These are phyloP conservation scores for Aptenodytes patagonicus DNA, from an alignment of 2,113 vertebrate species.

Conservation along the genomic window DNA sequence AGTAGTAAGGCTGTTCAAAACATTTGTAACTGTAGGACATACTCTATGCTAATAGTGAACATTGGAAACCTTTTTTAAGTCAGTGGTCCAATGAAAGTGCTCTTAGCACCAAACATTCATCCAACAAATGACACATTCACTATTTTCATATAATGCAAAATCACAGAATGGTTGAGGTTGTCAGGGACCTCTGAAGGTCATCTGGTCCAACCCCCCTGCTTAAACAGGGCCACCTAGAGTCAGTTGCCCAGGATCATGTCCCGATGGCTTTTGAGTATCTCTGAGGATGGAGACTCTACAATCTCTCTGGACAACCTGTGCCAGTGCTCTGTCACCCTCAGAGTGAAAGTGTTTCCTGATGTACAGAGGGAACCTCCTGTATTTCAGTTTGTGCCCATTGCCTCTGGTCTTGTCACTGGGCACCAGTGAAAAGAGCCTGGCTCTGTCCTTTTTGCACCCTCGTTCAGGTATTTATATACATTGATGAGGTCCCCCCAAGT, in stretches of 20 bases:
- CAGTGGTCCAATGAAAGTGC: not conserved
- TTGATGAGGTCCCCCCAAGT: not conserved
- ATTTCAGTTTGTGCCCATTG: too few relatives aligned
- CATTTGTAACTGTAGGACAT: not conserved
- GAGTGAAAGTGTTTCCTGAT: not conserved
- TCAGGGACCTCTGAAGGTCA: not conserved
- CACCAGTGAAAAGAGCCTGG: not conserved
- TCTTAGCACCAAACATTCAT: not conserved
- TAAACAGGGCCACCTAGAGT: not conserved
- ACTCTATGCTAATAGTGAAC: not conserved
- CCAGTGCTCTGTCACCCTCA: not conserved
- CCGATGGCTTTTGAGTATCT: not conserved
- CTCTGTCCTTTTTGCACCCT: not conserved
- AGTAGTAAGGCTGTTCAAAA: not conserved
- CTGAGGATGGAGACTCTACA: not conserved
- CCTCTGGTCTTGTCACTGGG: not conserved
- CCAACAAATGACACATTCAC: not conserved
- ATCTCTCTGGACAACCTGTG: not conserved
- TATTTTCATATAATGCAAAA: not conserved
- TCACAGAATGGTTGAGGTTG: not conserved
- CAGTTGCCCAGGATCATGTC: not conserved
- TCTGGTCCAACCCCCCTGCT: not conserved
- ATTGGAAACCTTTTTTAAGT: not conserved
- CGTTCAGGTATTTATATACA: not conserved
- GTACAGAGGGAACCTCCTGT: not conserved